These are phyloP conservation scores for Griposia aprilina DNA, from an alignment of 2,888 invertebrate species.

Conservation along the genomic window DNA sequence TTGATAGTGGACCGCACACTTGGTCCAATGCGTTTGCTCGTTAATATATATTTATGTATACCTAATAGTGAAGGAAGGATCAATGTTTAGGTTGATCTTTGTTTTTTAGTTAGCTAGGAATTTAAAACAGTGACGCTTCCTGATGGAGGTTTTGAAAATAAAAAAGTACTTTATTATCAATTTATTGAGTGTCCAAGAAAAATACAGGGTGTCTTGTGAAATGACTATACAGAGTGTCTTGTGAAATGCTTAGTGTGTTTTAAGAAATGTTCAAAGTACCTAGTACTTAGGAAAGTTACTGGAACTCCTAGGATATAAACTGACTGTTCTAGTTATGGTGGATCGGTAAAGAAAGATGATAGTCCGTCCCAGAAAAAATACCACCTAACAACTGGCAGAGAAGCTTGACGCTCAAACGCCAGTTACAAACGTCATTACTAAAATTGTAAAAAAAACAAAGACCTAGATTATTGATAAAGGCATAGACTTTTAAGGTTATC, in stretches of 20 bases:
- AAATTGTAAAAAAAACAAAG: background rate
- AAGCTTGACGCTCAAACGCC: background rate
- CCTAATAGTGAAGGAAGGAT: too few species aligned
- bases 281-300: background rate
- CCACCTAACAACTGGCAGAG: background rate
- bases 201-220: background rate
- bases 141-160: background rate
- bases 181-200: background rate
- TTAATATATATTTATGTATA: conserved; percentile 10
- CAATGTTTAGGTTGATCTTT: background rate
- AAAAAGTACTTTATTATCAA: background rate
- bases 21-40: conserved; percentile 20
- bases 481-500: background rate
- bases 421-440: background rate
- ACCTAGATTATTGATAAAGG: background rate
- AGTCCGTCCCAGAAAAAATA: background rate
- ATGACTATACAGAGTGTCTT: background rate
- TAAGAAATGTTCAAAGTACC: background rate
- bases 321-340: background rate
- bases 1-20: conserved; percentile 31
- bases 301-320: background rate
- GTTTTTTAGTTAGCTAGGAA: too few species aligned
- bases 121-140: too few species aligned
- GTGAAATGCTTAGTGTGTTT: background rate
- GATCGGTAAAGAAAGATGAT: background rate